Evolutionary conservation across 2,113 vertebrate genomes (phyloP), one percentile per base, ranked within the genome.

Genomic region (Epinephelus lanceolatus): DNA sequence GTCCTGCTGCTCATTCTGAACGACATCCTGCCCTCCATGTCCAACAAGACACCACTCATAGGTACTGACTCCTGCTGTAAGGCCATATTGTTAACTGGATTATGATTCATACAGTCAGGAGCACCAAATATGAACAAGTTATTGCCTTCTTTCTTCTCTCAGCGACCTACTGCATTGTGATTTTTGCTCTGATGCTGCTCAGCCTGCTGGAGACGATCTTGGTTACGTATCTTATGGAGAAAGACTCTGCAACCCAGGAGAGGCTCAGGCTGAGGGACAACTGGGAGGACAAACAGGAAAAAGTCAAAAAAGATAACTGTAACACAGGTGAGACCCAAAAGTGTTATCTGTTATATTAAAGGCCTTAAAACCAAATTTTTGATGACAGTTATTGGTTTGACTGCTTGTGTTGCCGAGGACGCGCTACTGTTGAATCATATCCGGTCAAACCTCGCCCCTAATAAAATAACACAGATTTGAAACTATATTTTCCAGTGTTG

Each of bases 161-260:
- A 94, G 93, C 92, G 0, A 92, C 89, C 56, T 92, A 91, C 90
- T 93, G 91, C 89, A 93, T 92, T 42, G 95, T 95, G 74, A 95
- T 96, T 67, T 96, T 96, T 88, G 92, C 91, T 55, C 80, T 96
- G 80, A 95, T 96, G 95, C 89, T 96, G 85, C 86, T 95, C 89
- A 96, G 95, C 56, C 90, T 94, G 33, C 74, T 96, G 17, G 96
- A 96, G 86, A 95, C 94, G 0, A 93, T 95, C 56, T 65, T 96
- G 57, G 85, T 96, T 2, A 62, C 91, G 21, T 87, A 96, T 86
- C 88, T 95, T 12, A 88, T 90, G 65, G 93, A 94, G 11, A 79
- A 69, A 40, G 80, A 87, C 55, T 68, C 27, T 5, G 19, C 11
- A 8, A 51, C 82, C 42, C 13, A 67, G 49, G 49, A 71, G 30